Conservation (phyloP, 2,888 invertebrate genomes). For the Ormyrus nitidulus region DNA sequence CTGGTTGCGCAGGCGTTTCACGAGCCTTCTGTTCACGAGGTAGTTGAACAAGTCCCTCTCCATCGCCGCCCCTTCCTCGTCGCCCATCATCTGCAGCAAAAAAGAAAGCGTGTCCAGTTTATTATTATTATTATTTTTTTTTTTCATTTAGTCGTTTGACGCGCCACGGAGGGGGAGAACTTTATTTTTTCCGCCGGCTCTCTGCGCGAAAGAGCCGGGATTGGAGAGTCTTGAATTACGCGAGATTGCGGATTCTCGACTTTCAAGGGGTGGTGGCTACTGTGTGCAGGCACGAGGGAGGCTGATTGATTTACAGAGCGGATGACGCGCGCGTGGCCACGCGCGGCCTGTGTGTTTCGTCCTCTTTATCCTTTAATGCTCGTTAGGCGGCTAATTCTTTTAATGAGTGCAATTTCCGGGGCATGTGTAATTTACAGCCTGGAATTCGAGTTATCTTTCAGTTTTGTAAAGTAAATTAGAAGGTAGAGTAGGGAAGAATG, state of each 20-base stretch:
- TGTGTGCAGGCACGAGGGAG: not conserved
- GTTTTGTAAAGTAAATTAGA: too few relatives aligned
- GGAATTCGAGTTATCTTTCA: too few relatives aligned
- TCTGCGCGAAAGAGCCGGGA: not conserved
- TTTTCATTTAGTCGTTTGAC: not conserved
- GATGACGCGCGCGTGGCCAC: not conserved
- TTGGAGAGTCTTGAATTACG: not conserved
- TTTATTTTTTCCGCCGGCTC: not conserved
- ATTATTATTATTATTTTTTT: too few relatives aligned
- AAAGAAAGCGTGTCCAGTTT: not conserved
- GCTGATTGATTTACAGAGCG: not conserved
- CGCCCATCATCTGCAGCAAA: constrained; percentile 45
- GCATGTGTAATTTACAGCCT: too few relatives aligned
- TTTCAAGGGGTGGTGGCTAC: not conserved
- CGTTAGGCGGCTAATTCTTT: too few relatives aligned
- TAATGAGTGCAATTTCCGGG: too few relatives aligned
- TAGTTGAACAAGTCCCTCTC: constrained; percentile 77
- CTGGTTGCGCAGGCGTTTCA: constrained; percentile 75
- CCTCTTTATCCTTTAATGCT: not conserved
- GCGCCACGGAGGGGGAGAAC: not conserved
- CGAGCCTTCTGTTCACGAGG: constrained; percentile 76
- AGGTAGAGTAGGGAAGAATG: too few relatives aligned
- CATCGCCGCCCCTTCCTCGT: constrained; percentile 71
- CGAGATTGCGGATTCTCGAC: constrained; percentile 13
- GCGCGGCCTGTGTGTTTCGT: not conserved